Evolutionary conservation across 2,113 vertebrate genomes (phyloP).

Genomic region (Guaruba guarouba): DNA sequence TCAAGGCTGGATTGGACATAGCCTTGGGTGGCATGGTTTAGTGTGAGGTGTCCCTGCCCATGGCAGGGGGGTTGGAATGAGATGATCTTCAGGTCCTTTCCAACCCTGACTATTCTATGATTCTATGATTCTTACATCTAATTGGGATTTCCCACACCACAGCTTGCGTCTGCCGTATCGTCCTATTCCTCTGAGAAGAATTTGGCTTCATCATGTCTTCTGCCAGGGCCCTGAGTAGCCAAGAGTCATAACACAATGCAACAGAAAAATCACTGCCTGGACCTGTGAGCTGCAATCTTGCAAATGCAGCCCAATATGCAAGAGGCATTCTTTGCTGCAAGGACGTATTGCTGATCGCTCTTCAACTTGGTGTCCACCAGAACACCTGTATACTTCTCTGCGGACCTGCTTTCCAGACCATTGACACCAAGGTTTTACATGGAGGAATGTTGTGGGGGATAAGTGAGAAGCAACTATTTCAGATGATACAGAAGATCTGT

Average conservation of each 20-base stretch:
- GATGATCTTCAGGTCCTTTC: too few relatives aligned
- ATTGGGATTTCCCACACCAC: not conserved
- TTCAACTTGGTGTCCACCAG: not conserved
- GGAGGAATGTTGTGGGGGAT: not conserved
- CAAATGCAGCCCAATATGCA: not conserved
- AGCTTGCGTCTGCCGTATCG: not conserved
- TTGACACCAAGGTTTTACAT: not conserved
- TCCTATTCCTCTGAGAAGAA: not conserved
- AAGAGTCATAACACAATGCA: not conserved
- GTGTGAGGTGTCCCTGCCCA: too few relatives aligned
- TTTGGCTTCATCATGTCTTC: not conserved
- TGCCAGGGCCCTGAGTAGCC: not conserved
- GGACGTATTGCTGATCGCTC: not conserved
- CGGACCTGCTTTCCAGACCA: not conserved
- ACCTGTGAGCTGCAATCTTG: not conserved
- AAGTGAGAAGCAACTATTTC: not conserved
- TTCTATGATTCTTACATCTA: not conserved
- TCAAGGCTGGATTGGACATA: too few relatives aligned
- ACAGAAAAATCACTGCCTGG: not conserved
- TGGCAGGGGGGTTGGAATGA: too few relatives aligned
- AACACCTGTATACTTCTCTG: not conserved
- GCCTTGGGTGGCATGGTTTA: too few relatives aligned
- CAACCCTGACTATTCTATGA: too few relatives aligned
- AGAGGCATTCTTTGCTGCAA: not conserved
- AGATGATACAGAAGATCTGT: not conserved